phyloP scores from a whole-genome alignment of 2,113 vertebrate genomes.

The Tauraco erythrolophus region DNA sequence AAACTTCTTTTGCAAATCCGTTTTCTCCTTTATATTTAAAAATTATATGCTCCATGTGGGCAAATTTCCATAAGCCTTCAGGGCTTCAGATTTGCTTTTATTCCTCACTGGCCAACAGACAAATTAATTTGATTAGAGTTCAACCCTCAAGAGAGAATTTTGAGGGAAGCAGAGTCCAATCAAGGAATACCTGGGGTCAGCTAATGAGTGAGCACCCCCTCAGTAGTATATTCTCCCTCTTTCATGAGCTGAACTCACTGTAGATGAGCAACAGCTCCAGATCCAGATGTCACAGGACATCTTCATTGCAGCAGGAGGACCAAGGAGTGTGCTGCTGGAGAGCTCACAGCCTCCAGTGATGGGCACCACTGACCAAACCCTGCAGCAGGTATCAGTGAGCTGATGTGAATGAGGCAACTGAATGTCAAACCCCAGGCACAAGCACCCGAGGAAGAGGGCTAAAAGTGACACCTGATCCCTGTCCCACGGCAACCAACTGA shows the following conservation, averaged over 20 bases:
- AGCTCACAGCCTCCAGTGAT: neutral
- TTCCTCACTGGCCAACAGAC: neutral
- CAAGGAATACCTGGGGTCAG: neutral
- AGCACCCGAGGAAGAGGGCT: neutral
- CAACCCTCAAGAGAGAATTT: neutral
- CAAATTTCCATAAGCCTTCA: conserved; percentile 17
- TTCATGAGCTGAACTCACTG: neutral
- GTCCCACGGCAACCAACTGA: neutral
- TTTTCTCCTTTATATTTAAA: conserved; percentile 27
- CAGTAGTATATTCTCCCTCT: neutral
- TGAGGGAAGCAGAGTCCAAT: neutral
- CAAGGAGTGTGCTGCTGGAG: neutral
- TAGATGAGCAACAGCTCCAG: neutral
- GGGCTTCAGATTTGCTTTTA: conserved; percentile 46
- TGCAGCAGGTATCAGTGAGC: neutral
- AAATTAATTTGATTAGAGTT: conserved; percentile 38
- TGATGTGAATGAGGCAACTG: neutral
- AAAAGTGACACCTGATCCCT: neutral
- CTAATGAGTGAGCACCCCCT: rapidly evolving
- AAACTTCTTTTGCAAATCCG: neutral
- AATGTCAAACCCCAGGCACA: neutral
- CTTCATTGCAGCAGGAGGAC: neutral
- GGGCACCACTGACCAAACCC: neutral
- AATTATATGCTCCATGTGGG: neutral
- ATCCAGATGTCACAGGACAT: neutral